phyloP scores from a whole-genome alignment of 2,797 vertebrate species.

The Spatula versicolor region DNA sequence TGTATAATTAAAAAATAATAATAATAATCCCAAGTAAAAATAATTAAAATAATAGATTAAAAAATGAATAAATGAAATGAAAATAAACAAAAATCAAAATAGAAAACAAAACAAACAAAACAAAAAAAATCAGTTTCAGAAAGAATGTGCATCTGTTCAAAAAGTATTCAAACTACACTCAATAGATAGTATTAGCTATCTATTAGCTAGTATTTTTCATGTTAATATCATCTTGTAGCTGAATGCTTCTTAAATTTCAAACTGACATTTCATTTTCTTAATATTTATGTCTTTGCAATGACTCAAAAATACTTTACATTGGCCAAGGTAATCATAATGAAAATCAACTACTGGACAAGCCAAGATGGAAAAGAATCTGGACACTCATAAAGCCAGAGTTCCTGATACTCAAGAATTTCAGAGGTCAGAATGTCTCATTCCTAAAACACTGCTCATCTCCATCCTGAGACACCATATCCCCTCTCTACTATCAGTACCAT shows the following conservation, averaged over 20 bases:
- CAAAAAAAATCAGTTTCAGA: not conserved
- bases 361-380: not conserved
- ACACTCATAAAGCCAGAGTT: not conserved
- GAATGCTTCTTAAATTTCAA: not conserved
- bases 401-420: not conserved
- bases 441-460: rapidly evolving
- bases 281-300: not conserved
- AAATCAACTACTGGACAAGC: not conserved
- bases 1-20: not conserved
- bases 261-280: not conserved
- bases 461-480: rapidly evolving
- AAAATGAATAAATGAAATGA: not conserved
- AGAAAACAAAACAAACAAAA: too few species aligned
- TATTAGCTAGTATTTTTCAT: not conserved
- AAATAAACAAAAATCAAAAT: too few species aligned
- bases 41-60: not conserved
- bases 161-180: not conserved
- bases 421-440: not conserved
- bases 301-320: not conserved
- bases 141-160: not conserved
- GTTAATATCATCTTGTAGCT: not conserved
- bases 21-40: too few species aligned
- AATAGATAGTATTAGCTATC: too few species aligned
- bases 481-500: not conserved
- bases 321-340: not conserved